phyloP scores from a whole-genome alignment of 2,797 vertebrate species.

The Anguilla obscura region DNA sequence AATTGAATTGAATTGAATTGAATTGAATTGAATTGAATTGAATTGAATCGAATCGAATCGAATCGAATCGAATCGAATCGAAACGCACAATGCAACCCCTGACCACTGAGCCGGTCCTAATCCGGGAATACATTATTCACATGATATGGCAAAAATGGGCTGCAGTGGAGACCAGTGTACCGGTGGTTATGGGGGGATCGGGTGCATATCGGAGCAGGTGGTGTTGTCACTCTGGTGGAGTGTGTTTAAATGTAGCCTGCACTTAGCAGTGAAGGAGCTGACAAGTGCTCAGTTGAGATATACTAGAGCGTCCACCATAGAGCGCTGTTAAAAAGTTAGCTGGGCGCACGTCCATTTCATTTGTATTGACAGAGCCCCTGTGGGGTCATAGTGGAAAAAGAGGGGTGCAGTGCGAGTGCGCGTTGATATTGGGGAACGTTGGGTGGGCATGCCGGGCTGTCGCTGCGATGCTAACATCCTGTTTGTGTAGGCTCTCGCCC shows the following conservation, averaged over 20 bases:
- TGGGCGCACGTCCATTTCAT: not conserved
- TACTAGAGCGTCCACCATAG: not conserved
- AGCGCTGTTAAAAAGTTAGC: not conserved
- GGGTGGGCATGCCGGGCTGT: not conserved
- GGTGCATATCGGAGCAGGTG: not conserved
- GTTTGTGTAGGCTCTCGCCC: conserved; percentile 82
- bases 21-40: too few species aligned
- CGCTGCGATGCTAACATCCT: not conserved
- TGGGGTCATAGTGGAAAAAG: not conserved
- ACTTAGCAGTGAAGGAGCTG: not conserved
- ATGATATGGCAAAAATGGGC: not conserved
- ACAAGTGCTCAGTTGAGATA: not conserved
- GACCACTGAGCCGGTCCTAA: not conserved
- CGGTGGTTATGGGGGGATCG: not conserved
- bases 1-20: too few species aligned
- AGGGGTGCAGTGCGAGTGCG: not conserved
- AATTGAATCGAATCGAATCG: too few species aligned
- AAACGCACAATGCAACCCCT: not conserved
- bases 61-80: too few species aligned
- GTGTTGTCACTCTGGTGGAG: not conserved
- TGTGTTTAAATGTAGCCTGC: conserved; percentile 9
- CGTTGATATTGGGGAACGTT: not conserved
- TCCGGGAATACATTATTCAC: not conserved
- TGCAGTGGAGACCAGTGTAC: not conserved
- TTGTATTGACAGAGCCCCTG: not conserved